Evolutionary conservation across 2,113 vertebrate species (phyloP), one percentile per base, ranked within the genome.

Genomic region (Trogon surrucura): DNA sequence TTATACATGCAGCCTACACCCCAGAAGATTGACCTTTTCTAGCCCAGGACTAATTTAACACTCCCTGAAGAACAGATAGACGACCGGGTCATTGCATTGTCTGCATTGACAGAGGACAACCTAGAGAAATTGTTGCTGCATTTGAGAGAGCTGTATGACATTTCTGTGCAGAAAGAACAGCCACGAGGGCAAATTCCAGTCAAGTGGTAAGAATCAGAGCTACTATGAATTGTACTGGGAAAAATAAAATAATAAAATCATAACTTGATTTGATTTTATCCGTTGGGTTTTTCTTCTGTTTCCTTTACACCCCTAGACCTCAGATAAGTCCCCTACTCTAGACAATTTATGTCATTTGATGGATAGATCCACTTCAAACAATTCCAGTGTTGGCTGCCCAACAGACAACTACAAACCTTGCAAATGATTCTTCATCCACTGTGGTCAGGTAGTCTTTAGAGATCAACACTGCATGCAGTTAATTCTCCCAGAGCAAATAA

Each of bases 121-220:
- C 97, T 98, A 12, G 98, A 99, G 92, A 98, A 98, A 83, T 95
- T 99, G 72, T 97, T 99, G 62, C 71, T 98, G 47, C 95, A 97
- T 80, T 97, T 99, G 19, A 97, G 97, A 81, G 97, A 98, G 79
- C 70, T 98, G 14, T 97, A 98, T 13, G 97, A 98, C 4, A 77
- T 91, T 44, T 95, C 97, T 23, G 58, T 93, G 22, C 96, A 95
- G 53, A 34, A 54, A 1, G 91, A 93, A 58, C 44, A 77, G 51
- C 26, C 21, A 41, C 11, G 4, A 25, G 72, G 71, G 30, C 38
- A 22, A 71, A 92, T 34, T 38, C 93, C 54, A 0, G 60, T 96
- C 29, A 71, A 77, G 65, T 94, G 93, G 93, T 96, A 97, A 81
- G 74, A 73, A 51, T 11, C 11, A 70, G 48, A 78, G 6, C 8